A percentile compares a stretch with the other conserved stretches of the same genome.
Conservation (phyloP, 2,888 invertebrate genomes). For the Crioceris asparagi region DNA sequence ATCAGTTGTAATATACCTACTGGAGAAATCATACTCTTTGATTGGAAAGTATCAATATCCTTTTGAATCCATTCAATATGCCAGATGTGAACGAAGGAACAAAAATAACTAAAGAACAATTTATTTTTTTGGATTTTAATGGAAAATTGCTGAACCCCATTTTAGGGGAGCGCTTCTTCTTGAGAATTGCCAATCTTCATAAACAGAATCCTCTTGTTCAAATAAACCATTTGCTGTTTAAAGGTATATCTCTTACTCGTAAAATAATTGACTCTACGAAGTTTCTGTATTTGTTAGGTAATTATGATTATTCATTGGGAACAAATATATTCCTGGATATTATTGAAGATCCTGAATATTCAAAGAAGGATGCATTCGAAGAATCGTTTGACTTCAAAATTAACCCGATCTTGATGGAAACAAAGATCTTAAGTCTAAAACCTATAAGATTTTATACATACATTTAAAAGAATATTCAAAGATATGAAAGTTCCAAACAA, state of each 20-base stretch:
- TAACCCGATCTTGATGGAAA: slow-evolving; percentile 27
- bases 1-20: too few relatives aligned
- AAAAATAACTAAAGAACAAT: not conserved
- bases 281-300: slow-evolving; percentile 39
- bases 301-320: slow-evolving; percentile 56
- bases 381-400: slow-evolving; percentile 28
- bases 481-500: too few relatives aligned
- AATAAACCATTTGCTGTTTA: slow-evolving; percentile 32
- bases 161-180: slow-evolving; percentile 28
- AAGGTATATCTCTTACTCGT: slow-evolving; percentile 23
- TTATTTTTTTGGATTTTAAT: slow-evolving; percentile 30
- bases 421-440: slow-evolving; percentile 55
- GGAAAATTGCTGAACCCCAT: slow-evolving; percentile 27
- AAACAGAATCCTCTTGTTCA: slow-evolving; percentile 30
- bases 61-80: too few relatives aligned
- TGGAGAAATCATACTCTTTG: too few relatives aligned
- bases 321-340: slow-evolving; percentile 66
- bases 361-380: slow-evolving; percentile 22
- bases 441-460: slow-evolving; percentile 48
- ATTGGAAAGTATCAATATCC: too few relatives aligned
- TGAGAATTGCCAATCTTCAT: slow-evolving; percentile 31
- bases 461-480: too few relatives aligned
- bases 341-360: slow-evolving; percentile 38
- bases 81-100: too few relatives aligned
- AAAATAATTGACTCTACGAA: not conserved